These are phyloP conservation scores for Sus scrofa DNA, from an alignment of 2,113 vertebrate species.

Conservation along the genomic window T2T-Sscrofa CM000826.6:31062501-31063000, in stretches of 20 bases:
- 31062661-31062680: background rate
- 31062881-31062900: background rate
- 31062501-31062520: background rate
- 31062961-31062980: background rate
- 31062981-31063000: background rate
- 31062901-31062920: background rate
- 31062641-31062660: background rate
- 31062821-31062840: background rate
- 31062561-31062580: background rate
- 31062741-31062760: slow-evolving; percentile 64
- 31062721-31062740: slow-evolving; percentile 53
- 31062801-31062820: slow-evolving; percentile 14
- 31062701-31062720: background rate
- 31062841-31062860: background rate
- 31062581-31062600: background rate
- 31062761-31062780: slow-evolving; percentile 55
- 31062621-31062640: background rate
- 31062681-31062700: slow-evolving; percentile 56
- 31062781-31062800: background rate
- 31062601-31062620: background rate
- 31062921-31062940: background rate
- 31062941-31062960: background rate
- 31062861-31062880: background rate
- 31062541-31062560: background rate
- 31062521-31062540: background rate